These are phyloP conservation scores for Rousettus madagascariensis DNA, from an alignment of 2,797 vertebrate genomes.

Conservation along the genomic window DNA sequence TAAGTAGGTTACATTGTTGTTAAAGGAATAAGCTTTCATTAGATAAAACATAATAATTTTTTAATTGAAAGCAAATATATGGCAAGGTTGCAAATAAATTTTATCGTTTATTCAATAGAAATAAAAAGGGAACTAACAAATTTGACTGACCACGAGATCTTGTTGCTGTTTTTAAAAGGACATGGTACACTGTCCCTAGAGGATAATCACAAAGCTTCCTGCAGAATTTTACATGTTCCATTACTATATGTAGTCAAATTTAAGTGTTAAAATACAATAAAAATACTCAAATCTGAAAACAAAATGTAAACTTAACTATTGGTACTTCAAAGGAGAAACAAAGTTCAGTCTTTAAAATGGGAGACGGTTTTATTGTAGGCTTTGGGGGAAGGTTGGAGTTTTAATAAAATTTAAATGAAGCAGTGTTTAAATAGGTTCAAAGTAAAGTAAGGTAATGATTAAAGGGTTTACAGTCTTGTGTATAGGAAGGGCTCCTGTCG, in stretches of 20 bases:
- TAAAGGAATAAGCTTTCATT: neutral
- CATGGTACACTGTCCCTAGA: neutral
- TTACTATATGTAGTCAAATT: neutral
- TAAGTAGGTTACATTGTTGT: neutral
- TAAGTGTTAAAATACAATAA: conserved; percentile 9
- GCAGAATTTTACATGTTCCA: neutral
- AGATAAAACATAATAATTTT: neutral
- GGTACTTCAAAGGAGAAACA: neutral
- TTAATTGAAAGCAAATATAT: neutral
- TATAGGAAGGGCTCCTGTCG: neutral
- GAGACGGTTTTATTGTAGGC: neutral
- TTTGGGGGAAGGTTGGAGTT: neutral
- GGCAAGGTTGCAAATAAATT: neutral
- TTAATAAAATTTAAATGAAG: conserved; percentile 5
- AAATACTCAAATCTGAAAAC: conserved; percentile 39
- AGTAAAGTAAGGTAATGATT: neutral
- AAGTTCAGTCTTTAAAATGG: neutral
- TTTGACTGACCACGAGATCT: neutral
- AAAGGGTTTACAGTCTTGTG: neutral
- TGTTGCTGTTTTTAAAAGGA: neutral
- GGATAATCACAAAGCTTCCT: conserved; percentile 15
- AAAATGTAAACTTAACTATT: neutral
- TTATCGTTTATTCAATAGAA: conserved; percentile 19
- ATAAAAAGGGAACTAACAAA: conserved; percentile 12
- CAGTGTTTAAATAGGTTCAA: neutral